Percentiles rank a stretch among this genome's conserved stretches.
Evolutionary conservation across 2,797 vertebrate species (phyloP).

Genomic region (Halcyon chelicuti): DNA sequence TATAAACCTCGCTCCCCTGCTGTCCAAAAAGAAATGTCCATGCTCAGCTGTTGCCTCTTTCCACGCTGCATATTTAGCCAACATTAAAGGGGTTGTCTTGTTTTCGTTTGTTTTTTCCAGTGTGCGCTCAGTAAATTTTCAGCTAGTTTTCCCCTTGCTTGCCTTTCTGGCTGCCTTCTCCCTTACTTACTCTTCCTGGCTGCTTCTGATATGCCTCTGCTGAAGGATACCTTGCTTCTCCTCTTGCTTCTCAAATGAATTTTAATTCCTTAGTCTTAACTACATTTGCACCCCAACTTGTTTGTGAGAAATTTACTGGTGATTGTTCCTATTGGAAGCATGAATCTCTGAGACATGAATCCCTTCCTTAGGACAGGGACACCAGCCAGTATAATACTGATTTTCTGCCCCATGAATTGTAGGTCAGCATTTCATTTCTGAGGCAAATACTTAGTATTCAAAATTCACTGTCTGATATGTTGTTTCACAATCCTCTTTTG

Average conservation of each 20-base stretch:
- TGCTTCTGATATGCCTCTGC: neutral
- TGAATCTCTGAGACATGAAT: neutral
- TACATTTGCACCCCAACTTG: neutral
- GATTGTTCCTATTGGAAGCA: neutral
- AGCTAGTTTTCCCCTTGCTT: neutral
- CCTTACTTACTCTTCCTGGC: neutral
- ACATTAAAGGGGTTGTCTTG: neutral
- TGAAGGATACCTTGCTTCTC: neutral
- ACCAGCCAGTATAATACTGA: neutral
- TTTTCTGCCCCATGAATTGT: fast-evolving
- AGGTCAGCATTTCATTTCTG: neutral
- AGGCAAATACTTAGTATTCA: neutral
- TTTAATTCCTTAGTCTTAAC: neutral
- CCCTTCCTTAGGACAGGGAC: neutral
- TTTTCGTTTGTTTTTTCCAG: too few species aligned
- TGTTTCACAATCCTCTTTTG: neutral
- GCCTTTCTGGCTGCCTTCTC: neutral
- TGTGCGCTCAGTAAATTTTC: neutral
- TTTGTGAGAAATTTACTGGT: neutral
- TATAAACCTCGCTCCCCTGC: neutral
- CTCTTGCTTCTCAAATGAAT: neutral
- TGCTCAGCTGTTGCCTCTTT: neutral
- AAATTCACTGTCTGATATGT: neutral
- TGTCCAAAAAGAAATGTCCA: neutral
- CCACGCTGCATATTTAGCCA: neutral